Evolutionary conservation across 1,140 invertebrate species (phyloP), one percentile per base, ranked within the genome.

Genomic region (Temnothorax curvispinosus): DNA sequence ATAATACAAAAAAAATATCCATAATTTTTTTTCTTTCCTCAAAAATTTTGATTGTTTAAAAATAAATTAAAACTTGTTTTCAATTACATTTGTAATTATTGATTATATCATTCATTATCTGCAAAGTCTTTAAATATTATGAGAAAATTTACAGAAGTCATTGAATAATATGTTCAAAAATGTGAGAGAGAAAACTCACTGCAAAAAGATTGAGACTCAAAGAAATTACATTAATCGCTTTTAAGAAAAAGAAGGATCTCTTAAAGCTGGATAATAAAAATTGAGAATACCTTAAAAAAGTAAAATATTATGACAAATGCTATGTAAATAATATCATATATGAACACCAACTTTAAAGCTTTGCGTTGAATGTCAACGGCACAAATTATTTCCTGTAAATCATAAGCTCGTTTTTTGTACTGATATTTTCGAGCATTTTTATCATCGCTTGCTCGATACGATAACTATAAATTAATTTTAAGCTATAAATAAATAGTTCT

Each of bases 401-500:
- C 35, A 27, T 60, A 7, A 21, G 64, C n/a, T 18, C 11, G 4
- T 18, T 52, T 0, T n/a, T 2, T 4, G 13, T 13, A 5, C 7
- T 52, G 15, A 38, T 18, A 9, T 67, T 41, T 18, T 38, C 13
- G 21, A 47, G 1, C 0, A 35, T 32, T 35, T 54, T 21, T 0
- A 5, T 27, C 1, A 69, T 41, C 7, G 35, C 38, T 32, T 44
- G 50, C 15, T 71, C 27, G 15, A 81, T 81, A 13, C 78, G 78
- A 21, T 54, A 71, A 38, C 78, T 81, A 38, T 8, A 8, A 78
- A 65, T 47, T 65, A 65, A 78, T 65, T 65, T 77, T n/a, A n/a
- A 13, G 7, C 7, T n/a, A 47, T 77, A 47, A 44, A n/a, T 32
- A 27, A 1, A 27, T 27, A 77, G 13, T 77, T 62, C 9, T 15